Percentiles rank a stretch among this genome's conserved stretches.
Evolutionary conservation across 1,140 invertebrate species (phyloP).

Genomic region (Papilio polytes): DNA sequence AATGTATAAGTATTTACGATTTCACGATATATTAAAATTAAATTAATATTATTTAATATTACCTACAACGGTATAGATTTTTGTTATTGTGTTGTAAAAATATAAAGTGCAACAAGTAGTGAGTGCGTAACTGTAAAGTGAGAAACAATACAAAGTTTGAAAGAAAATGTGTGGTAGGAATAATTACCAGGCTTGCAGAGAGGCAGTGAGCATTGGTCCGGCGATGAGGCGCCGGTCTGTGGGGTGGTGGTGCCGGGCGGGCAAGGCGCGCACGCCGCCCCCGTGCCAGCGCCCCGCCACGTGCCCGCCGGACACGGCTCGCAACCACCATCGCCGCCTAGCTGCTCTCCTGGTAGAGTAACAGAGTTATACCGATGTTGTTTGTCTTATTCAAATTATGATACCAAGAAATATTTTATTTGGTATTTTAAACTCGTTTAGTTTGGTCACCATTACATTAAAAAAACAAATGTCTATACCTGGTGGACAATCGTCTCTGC

Average conservation of each 20-base stretch:
- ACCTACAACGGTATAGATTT: too few relatives aligned
- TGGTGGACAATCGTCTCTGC: slow-evolving; percentile 95
- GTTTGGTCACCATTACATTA: neutral
- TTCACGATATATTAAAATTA: too few relatives aligned
- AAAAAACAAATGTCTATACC: slow-evolving; percentile 69
- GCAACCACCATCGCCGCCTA: slow-evolving; percentile 95
- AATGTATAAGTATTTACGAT: neutral
- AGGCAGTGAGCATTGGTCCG: slow-evolving; percentile 96
- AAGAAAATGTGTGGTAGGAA: slow-evolving; percentile 3
- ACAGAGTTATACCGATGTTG: neutral
- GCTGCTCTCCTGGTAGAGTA: slow-evolving; percentile 87
- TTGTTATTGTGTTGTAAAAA: too few relatives aligned
- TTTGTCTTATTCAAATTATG: neutral
- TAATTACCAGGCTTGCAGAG: slow-evolving; percentile 90
- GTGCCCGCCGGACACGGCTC: slow-evolving; percentile 96
- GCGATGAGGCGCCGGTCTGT: slow-evolving; percentile 90
- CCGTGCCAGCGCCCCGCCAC: slow-evolving; percentile 94
- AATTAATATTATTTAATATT: too few relatives aligned
- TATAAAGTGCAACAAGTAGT: too few relatives aligned
- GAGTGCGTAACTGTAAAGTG: too few relatives aligned
- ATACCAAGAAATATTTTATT: neutral
- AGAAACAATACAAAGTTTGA: neutral
- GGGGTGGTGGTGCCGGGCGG: slow-evolving; percentile 95
- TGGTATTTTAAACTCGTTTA: neutral
- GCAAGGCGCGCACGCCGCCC: slow-evolving; percentile 95